These are phyloP conservation scores for Chrysomela aeneicollis DNA, from an alignment of 2,888 invertebrate genomes.

Conservation along the genomic window DNA sequence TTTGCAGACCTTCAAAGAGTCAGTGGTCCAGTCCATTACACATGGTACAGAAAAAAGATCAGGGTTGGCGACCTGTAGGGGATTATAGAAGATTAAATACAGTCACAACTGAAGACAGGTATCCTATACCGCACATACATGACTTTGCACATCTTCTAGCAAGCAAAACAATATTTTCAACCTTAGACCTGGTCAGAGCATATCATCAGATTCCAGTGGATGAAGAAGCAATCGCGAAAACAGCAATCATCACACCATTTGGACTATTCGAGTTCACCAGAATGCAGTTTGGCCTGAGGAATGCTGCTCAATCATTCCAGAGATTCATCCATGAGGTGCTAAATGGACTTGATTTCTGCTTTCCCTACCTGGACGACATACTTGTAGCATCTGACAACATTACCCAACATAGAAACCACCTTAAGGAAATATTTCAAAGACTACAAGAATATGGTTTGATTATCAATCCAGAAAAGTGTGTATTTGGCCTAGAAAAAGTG, in stretches of 20 bases:
- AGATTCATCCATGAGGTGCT: conserved; percentile 53
- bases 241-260: no score
- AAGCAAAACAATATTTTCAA: conserved; percentile 46
- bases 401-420: conserved; percentile 45
- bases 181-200: conserved; percentile 40
- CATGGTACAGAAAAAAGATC: conserved; percentile 4
- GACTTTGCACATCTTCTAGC: conserved; percentile 48
- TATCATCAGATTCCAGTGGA: conserved; percentile 20
- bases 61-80: conserved; percentile 39
- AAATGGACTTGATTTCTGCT: conserved; percentile 49
- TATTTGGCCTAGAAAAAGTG: conserved; percentile 42
- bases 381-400: conserved; percentile 47
- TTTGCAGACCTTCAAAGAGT: conserved; percentile 10
- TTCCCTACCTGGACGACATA: conserved; percentile 54
- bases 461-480: conserved; percentile 52
- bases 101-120: conserved; percentile 47
- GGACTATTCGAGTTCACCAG: no score
- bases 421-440: conserved; percentile 42
- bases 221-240: no score
- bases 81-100: conserved; percentile 51
- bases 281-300: no score
- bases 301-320: conserved; percentile 58
- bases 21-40: conserved; percentile 11
- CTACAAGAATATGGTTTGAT: conserved; percentile 45
- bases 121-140: conserved; percentile 49